Conservation (phyloP, 2,113 vertebrate genomes). For the Elachura formosa region DNA sequence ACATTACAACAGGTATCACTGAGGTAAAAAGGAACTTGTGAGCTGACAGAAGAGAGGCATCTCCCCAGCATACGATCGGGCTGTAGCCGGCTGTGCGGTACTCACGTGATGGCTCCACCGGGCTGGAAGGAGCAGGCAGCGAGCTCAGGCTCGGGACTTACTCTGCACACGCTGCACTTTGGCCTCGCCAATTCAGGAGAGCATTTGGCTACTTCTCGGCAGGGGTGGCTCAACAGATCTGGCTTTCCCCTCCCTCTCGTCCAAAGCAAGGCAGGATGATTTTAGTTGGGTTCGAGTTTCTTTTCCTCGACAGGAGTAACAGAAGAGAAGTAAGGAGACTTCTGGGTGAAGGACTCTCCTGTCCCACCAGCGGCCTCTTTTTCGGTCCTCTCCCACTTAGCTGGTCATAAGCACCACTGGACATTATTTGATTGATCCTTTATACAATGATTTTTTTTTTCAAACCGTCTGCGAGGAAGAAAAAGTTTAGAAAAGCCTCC, state of each 20-base stretch:
- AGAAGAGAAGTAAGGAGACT: not conserved
- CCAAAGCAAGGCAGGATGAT: not conserved
- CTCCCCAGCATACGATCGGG: not conserved
- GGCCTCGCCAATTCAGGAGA: slow-evolving; percentile 48
- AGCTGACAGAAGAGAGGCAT: not conserved
- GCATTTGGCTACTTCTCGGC: slow-evolving; percentile 45
- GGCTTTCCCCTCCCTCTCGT: not conserved
- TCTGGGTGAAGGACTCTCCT: not conserved
- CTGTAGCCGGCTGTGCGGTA: not conserved
- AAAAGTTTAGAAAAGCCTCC: not conserved
- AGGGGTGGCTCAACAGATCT: not conserved
- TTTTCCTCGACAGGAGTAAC: not conserved
- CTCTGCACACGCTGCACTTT: slow-evolving; percentile 37
- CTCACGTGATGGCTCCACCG: slow-evolving; percentile 5
- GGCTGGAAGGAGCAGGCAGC: not conserved
- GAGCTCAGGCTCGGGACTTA: slow-evolving; percentile 27
- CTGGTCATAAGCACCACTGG: not conserved
- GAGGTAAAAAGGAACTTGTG: not conserved
- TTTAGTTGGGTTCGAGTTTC: not conserved
- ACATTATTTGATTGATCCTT: not conserved
- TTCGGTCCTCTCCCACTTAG: not conserved
- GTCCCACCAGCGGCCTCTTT: not conserved
- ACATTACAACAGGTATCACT: not conserved
- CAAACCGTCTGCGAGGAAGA: not conserved
- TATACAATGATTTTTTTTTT: not conserved